Base-by-base conservation (phyloP, 2,888 invertebrate species). In the Eupeodes luniger region DNA sequence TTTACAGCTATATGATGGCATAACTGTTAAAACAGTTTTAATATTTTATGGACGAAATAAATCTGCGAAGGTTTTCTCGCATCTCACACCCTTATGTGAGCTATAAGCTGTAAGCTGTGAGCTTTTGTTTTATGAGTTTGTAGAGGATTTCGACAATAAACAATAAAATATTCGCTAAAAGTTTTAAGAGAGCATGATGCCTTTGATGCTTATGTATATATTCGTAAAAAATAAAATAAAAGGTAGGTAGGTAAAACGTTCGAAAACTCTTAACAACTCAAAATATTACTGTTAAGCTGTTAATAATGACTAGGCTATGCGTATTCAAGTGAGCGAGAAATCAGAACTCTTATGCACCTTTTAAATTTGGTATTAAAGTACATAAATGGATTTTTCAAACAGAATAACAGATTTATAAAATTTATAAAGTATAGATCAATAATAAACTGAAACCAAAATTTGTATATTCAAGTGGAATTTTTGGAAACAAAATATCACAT, bases 21-120 rank as follows among this genome's bases (percentile, higher is more conserved):
- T 61, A 67, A 75, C 79, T 75, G 74, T 84, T 78, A 59, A 82
- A 66, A 66, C 82, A 66, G 64, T 78, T 84, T 70, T 69, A 78
- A 84, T 75, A 69, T 79, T 84, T 84, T 79, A 84, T 74, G 79
- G 10, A 44, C 12, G 47, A 59, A 67, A 79, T 83, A 79, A 74
- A 83, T 79, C 36, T 82, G 47, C 51, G 11, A 34, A 78, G 44
- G 59, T 78, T 72, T 19, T 70, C 57, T 40, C 40, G 40, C 40
- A 40, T 40, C 40, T 40, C 40, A 5, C 40, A 40, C 40, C 9
- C 5, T 40, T 27, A 27, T 27, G 3, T 27, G 27, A 27, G 27
- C 27, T 27, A 2, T 27, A 27, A 27, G 27, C 59, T 53, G 27
- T 27, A 2, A 27, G 27, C 59, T 53, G 55, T 53, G 62, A 69